These are phyloP conservation scores for Anhinga anhinga DNA, from an alignment of 2,113 vertebrate species.

Conservation along the genomic window DNA sequence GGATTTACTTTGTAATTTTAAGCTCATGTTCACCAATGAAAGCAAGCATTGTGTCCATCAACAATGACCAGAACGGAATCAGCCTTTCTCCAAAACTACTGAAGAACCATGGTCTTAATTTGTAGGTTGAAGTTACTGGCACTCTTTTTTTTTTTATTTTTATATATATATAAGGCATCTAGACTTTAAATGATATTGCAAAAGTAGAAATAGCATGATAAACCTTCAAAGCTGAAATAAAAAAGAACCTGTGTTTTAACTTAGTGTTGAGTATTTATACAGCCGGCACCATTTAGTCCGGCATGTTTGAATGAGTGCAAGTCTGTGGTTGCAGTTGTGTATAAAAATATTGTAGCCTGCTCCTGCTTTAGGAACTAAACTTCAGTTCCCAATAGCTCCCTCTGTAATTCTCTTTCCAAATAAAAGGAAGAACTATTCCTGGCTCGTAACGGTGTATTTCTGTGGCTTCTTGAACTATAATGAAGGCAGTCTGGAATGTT, in stretches of 20 bases:
- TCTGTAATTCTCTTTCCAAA: conserved; percentile 84
- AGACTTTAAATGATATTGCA: conserved; percentile 73
- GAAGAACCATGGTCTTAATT: conserved; percentile 44
- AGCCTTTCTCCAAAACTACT: background rate
- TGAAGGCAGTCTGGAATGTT: conserved; percentile 77
- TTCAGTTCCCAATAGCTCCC: conserved; percentile 68
- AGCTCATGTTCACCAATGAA: background rate
- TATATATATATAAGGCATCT: background rate
- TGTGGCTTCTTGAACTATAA: conserved; percentile 80
- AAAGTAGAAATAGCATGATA: conserved; percentile 67
- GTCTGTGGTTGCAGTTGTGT: conserved; percentile 75
- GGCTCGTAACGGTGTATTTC: conserved; percentile 78
- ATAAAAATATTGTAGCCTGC: conserved; percentile 78
- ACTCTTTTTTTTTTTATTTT: background rate
- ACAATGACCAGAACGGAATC: background rate
- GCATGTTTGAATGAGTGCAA: conserved; percentile 67
- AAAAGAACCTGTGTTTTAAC: conserved; percentile 81
- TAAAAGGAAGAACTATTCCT: conserved; percentile 85
- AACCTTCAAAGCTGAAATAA: conserved; percentile 78
- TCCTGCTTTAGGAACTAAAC: conserved; percentile 67
- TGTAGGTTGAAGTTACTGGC: conserved; percentile 47
- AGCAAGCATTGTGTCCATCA: background rate
- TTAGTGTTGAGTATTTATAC: conserved; percentile 74
- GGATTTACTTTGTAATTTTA: background rate
- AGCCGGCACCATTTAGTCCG: conserved; percentile 85